Conservation (phyloP, 37 sponge, comb jelly and placozoan species). For the Mnemiopsis leidyi region DNA sequence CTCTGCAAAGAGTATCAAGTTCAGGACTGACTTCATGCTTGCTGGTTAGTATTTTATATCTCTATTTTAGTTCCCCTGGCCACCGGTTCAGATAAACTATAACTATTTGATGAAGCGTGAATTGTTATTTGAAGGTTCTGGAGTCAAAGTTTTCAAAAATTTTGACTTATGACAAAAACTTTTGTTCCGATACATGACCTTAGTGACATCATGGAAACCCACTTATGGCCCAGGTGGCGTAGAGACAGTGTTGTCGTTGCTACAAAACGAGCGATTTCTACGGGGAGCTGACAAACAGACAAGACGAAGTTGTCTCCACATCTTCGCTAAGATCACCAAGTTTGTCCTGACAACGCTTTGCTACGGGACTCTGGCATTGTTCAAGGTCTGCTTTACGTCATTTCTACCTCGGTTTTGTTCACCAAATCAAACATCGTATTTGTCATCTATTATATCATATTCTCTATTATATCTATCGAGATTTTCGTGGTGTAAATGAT, state of each 20-base stretch:
- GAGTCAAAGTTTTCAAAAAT: too few species aligned
- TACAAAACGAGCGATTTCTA: not conserved
- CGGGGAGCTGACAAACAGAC: constrained; percentile 13
- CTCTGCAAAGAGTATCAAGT: not conserved
- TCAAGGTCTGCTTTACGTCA: not conserved
- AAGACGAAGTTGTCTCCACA: constrained; percentile 13
- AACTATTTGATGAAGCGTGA: too few species aligned
- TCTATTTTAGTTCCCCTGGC: too few species aligned
- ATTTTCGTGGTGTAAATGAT: too few species aligned
- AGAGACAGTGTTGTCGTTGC: constrained; percentile 14
- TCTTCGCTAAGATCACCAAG: constrained; percentile 26
- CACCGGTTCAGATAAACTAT: too few species aligned
- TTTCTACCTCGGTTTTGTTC: too few species aligned
- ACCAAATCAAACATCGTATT: too few species aligned
- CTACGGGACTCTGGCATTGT: constrained; percentile 26
- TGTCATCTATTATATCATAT: too few species aligned
- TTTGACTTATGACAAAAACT: not conserved
- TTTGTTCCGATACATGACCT: not conserved
- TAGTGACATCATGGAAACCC: not conserved
- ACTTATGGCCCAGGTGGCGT: not conserved
- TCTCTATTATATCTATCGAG: too few species aligned
- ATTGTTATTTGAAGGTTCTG: too few species aligned
- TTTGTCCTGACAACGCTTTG: constrained; percentile 23
- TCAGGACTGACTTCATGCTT: constrained; percentile 42
- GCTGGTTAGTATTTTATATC: constrained; percentile 22